These are phyloP conservation scores for Daphoenositta chrysoptera DNA, from an alignment of 2,113 vertebrate species.

Conservation along the genomic window DNA sequence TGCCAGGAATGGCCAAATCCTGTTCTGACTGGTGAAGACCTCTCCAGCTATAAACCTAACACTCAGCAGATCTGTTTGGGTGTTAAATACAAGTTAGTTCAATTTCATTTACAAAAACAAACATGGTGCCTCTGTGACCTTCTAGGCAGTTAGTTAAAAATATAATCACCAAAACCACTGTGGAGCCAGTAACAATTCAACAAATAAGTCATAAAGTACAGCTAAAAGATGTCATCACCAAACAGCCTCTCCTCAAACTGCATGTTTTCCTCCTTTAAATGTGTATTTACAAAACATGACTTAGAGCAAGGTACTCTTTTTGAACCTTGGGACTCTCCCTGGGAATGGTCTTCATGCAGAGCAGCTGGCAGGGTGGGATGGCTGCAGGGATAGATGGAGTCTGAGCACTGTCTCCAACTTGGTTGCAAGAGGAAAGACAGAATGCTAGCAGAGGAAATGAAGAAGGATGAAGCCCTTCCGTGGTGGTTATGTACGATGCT, in stretches of 20 bases:
- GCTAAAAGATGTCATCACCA: background rate
- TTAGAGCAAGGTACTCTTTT: background rate
- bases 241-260: slow-evolving; percentile 6
- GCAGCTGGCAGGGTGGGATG: background rate
- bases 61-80: background rate
- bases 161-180: background rate
- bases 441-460: background rate
- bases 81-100: background rate
- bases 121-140: background rate
- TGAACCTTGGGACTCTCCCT: background rate
- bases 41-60: background rate
- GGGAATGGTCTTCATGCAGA: background rate
- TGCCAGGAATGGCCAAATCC: background rate
- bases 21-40: background rate
- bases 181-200: background rate
- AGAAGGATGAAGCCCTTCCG: background rate
- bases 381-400: background rate
- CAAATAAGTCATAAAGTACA: background rate
- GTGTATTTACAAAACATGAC: slow-evolving; percentile 29
- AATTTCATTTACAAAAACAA: background rate
- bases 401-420: background rate
- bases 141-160: background rate
- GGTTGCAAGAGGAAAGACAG: background rate
- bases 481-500: background rate
- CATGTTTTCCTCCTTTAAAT: background rate